Evolutionary conservation across 2,888 invertebrate species (phyloP).

Genomic region (Pocota personata): DNA sequence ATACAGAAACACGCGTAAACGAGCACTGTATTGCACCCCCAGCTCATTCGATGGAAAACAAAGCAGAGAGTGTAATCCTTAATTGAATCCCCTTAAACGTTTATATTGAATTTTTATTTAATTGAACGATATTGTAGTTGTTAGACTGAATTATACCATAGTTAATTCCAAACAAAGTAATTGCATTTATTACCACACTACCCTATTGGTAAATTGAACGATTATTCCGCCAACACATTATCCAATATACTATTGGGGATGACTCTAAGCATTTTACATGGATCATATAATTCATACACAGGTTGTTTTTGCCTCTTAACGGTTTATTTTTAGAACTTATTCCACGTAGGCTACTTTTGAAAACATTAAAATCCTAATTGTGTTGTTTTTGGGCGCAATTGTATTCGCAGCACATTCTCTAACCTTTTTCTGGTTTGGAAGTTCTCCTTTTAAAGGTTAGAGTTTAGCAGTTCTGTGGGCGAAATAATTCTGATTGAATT

Average conservation of each 20-base stretch:
- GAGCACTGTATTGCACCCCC: too few species aligned
- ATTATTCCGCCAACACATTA: background rate
- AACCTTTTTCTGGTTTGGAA: background rate
- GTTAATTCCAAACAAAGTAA: background rate
- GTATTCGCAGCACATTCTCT: background rate
- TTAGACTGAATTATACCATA: background rate
- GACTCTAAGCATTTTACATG: background rate
- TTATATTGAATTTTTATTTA: background rate
- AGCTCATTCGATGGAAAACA: background rate
- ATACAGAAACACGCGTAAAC: too few species aligned
- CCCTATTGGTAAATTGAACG: background rate
- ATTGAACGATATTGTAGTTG: background rate
- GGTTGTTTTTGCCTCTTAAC: background rate
- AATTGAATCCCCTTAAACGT: background rate
- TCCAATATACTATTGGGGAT: background rate
- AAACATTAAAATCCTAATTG: background rate
- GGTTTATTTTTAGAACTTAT: constrained; percentile 9
- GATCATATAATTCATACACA: background rate
- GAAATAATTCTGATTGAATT: background rate
- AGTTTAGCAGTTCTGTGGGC: background rate
- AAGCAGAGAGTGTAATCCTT: too few species aligned
- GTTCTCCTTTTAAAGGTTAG: background rate
- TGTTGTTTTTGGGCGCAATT: background rate
- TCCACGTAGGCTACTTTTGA: background rate
- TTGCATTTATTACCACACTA: background rate